These are phyloP conservation scores for Epinephelus coioides DNA, from an alignment of 2,797 vertebrate species.

Conservation along the genomic window DNA sequence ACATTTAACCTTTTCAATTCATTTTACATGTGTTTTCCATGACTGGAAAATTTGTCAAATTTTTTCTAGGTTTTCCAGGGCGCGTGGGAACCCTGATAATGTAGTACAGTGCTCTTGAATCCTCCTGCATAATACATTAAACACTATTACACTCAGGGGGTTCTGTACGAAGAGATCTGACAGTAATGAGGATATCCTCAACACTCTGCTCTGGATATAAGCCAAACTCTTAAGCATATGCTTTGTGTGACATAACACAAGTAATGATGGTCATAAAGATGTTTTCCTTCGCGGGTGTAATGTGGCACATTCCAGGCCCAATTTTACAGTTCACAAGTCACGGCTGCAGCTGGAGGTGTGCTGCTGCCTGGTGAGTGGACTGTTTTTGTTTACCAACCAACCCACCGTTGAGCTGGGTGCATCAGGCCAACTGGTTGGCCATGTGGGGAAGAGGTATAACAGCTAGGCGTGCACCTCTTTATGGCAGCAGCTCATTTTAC, in stretches of 20 bases:
- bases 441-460: slow-evolving; percentile 55
- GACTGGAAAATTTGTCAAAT: no score
- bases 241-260: slow-evolving; percentile 61
- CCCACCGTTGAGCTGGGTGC: slow-evolving; percentile 44
- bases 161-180: slow-evolving; percentile 20
- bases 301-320: slow-evolving; percentile 60
- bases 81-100: not conserved
- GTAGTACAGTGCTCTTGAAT: not conserved
- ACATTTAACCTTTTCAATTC: no score
- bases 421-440: slow-evolving; percentile 64
- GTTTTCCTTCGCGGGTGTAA: slow-evolving; percentile 56
- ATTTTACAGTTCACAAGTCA: slow-evolving; percentile 64
- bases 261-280: slow-evolving; percentile 61
- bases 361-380: slow-evolving; percentile 42
- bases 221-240: slow-evolving; percentile 41
- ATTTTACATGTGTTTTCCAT: no score
- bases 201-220: slow-evolving; percentile 35
- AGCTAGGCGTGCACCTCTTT: slow-evolving; percentile 67
- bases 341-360: slow-evolving; percentile 58
- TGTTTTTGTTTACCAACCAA: slow-evolving; percentile 67
- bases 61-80: no score
- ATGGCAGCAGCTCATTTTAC: slow-evolving; percentile 73
- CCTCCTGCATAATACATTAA: slow-evolving; percentile 19
- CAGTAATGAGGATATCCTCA: slow-evolving; percentile 35
- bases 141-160: not conserved